Evolutionary conservation across 2,113 vertebrate species (phyloP).

Genomic region (Vulpes vulpes): DNA sequence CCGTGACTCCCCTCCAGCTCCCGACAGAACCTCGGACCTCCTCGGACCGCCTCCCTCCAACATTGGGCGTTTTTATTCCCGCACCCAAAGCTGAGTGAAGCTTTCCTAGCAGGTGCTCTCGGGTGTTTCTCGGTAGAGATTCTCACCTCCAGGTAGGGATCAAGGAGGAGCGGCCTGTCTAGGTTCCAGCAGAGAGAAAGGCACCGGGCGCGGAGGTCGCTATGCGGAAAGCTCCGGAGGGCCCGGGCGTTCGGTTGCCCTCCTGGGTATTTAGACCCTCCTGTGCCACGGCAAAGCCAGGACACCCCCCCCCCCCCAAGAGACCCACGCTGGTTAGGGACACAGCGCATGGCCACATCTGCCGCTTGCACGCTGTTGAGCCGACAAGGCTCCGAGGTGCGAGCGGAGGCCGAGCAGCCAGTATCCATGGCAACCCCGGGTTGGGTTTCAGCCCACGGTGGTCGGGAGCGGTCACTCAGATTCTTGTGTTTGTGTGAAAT

Average conservation of each 20-base stretch:
- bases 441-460: constrained; percentile 82
- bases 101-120: constrained; percentile 12
- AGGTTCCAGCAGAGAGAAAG: background rate
- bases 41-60: background rate
- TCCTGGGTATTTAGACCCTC: constrained; percentile 68
- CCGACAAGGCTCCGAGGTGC: constrained; percentile 86
- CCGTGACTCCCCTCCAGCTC: background rate
- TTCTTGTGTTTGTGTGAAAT: constrained; percentile 85
- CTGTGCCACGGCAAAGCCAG: constrained; percentile 74
- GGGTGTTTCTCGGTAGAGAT: background rate
- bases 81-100: background rate
- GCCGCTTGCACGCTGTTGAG: constrained; percentile 84
- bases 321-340: constrained; percentile 84
- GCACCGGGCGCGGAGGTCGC: background rate
- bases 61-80: background rate
- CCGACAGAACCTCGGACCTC: background rate
- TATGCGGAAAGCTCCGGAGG: background rate
- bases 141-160: constrained; percentile 49
- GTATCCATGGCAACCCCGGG: constrained; percentile 89
- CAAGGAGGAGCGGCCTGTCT: background rate
- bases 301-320: constrained; percentile 61
- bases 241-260: constrained; percentile 64
- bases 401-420: constrained; percentile 86
- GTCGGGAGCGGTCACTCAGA: constrained; percentile 83
- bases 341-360: constrained; percentile 82